Base-by-base conservation (phyloP, 2,888 invertebrate genomes). In the Dione vanillae region DNA sequence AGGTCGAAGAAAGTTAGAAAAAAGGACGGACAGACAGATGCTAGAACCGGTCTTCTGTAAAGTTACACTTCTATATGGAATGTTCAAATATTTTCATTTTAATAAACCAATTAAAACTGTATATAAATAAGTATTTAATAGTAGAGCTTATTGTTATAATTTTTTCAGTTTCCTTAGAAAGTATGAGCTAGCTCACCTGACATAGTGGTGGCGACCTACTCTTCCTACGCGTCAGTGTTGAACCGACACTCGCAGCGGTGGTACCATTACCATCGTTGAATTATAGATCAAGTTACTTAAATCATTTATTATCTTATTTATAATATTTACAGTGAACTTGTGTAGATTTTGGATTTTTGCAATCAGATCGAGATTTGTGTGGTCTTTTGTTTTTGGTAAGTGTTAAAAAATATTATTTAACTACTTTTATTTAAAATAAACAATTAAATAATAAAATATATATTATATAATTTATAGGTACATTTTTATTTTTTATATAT, bases 1-100 rank as follows among this genome's bases (percentile, higher is more conserved):
- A 80, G 92, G 92, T 90, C 91, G 82, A 92, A 91, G 92, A 92
- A 92, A 92, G 92, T 91, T 91, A 84, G 86, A 88, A 90, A 89
- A 89, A 88, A 84, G 82, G 81, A 80, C 78, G 78, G 83, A 82
- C 84, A 85, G 86, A 82, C 85, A 85, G 84, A 85, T 67, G 67
- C 66, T 58, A 82, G 80, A 89, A 90, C 90, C 87, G 87, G 89
- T 87, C 80, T 61, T 74, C 70, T 19, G 16, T 12, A 67, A 77
- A 74, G 70, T 73, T 76, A 77, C 76, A 52, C 59, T 65, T 71
- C 67, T 65, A 49, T 75, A 73, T 72, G 73, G 74, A 74, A 78
- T 74, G 74, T 73, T 75, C 70, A 73, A 67, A 70, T 64, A 62
- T 72, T 74, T 76, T 77, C 9, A 40, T 49, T 37, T 47, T 14